Conservation (phyloP, 2,797 vertebrate genomes). For the Myotis daubentonii region DNA sequence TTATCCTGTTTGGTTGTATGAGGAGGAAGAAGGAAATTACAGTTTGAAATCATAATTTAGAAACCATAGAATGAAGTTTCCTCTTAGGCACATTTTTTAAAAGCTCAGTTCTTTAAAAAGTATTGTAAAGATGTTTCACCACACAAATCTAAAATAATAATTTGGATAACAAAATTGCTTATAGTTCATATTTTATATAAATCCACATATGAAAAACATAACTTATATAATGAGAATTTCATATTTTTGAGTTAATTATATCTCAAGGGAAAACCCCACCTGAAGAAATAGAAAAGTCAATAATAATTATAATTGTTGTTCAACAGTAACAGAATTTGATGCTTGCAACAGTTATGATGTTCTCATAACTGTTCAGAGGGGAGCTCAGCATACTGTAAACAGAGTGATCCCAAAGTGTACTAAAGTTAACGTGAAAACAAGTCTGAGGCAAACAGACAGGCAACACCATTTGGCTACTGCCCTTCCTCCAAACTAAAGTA, state of each 20-base stretch:
- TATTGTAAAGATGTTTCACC: neutral
- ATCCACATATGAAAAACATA: slow-evolving; percentile 8
- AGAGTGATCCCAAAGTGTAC: neutral
- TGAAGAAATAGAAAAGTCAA: slow-evolving; percentile 11
- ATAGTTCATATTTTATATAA: neutral
- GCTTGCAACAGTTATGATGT: neutral
- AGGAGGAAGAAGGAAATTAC: neutral
- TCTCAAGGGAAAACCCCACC: neutral
- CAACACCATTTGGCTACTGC: neutral
- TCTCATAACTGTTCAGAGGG: neutral
- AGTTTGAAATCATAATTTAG: slow-evolving; percentile 8
- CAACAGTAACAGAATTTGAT: slow-evolving; percentile 19
- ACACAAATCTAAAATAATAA: slow-evolving; percentile 39
- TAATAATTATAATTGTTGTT: neutral
- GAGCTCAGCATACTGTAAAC: neutral
- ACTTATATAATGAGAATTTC: neutral
- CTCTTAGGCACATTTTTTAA: neutral
- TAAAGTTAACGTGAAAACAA: neutral
- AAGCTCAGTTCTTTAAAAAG: slow-evolving; percentile 41
- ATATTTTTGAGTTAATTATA: neutral
- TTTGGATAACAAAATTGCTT: neutral
- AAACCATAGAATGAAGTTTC: neutral
- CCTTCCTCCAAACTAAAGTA: neutral
- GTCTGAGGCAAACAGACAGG: slow-evolving; percentile 1
- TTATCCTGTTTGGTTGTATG: neutral